Evolutionary conservation across 2,797 vertebrate species (phyloP), one percentile per base, ranked within the genome.

Genomic region (Sebastes hubbsi): DNA sequence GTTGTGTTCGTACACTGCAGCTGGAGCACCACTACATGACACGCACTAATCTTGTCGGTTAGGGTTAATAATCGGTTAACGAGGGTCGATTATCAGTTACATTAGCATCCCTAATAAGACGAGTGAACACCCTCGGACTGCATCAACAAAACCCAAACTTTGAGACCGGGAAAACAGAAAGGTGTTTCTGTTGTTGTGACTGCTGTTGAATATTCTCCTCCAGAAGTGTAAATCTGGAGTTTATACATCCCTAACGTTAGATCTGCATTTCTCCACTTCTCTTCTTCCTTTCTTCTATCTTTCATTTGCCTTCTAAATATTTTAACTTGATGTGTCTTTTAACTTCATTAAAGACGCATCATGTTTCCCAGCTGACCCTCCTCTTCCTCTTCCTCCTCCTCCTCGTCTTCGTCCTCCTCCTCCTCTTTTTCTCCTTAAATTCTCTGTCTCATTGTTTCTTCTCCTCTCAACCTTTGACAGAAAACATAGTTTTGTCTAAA

Each of bases 11-110:
- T 34, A 34, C 34, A 36, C 36, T 36, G 11, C 36, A 36, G 36
- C 12, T 36, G 36, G 36, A 0, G 0, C 11, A 36, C 36, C 36
- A 0, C 36, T 38, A 0, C 36, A 38, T 38, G 36, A 38, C 0
- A 38, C 12, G 36, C 36, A 38, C 36, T 5, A 0, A 38, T 38
- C 36, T 13, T 38, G 36, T 38, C 0, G 12, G 12, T 36, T 36
- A 36, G 0, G 34, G 34, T 36, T 36, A 36, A 36, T 36, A 36
- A 36, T 36, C 36, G 36, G 36, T 36, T 36, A 36, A 36, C 12
- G 36, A 36, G 4, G 12, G 36, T 36, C 2, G 36, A n/a, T n/a
- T 36, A 12, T 36, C 8, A 0, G 34, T 36, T 36, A 36, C 11
- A 27, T 36, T 36, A 36, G 34, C 34, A 36, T 36, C 34, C 34